phyloP scores from a whole-genome alignment of 2,888 invertebrate genomes.

The Halocaridina rubra region DNA sequence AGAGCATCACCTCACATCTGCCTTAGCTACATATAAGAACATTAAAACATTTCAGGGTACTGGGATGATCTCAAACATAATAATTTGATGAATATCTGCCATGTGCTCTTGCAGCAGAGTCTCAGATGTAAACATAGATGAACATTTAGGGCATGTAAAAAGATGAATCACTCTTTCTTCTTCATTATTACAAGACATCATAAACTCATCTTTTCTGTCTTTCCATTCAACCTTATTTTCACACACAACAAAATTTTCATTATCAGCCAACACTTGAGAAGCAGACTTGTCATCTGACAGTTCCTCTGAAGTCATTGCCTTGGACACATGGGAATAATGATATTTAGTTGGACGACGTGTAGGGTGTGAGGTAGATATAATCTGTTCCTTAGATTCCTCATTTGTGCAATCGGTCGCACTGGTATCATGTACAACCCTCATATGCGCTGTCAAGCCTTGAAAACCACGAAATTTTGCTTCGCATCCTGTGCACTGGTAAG shows the following conservation, averaged over 20 bases:
- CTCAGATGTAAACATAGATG: constrained; percentile 24
- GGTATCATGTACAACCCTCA: constrained; percentile 12
- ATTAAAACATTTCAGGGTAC: too few species aligned
- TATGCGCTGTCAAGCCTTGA: constrained; percentile 22
- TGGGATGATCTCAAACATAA: too few species aligned
- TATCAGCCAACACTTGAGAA: not conserved
- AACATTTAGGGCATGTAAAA: constrained; percentile 17
- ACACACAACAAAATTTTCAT: too few species aligned
- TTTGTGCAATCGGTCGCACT: not conserved
- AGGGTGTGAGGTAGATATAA: constrained; percentile 17
- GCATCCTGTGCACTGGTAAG: constrained; percentile 9
- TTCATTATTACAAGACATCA: not conserved
- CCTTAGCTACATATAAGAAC: too few species aligned
- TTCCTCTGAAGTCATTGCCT: too few species aligned
- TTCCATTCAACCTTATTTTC: too few species aligned
- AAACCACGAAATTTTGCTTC: constrained; percentile 36
- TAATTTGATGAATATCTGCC: not conserved
- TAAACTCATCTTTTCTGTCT: too few species aligned
- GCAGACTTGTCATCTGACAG: too few species aligned
- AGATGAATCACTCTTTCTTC: constrained; percentile 29
- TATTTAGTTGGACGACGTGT: constrained; percentile 37
- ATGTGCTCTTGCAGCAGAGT: not conserved
- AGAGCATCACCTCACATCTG: too few species aligned
- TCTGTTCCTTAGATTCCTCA: not conserved
- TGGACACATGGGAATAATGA: constrained; percentile 19